A percentile compares a stretch with the other conserved stretches of the same genome.
These are phyloP conservation scores for Caenorhabditis wallacei DNA, from an alignment of 2,888 invertebrate genomes.

Conservation along the genomic window DNA sequence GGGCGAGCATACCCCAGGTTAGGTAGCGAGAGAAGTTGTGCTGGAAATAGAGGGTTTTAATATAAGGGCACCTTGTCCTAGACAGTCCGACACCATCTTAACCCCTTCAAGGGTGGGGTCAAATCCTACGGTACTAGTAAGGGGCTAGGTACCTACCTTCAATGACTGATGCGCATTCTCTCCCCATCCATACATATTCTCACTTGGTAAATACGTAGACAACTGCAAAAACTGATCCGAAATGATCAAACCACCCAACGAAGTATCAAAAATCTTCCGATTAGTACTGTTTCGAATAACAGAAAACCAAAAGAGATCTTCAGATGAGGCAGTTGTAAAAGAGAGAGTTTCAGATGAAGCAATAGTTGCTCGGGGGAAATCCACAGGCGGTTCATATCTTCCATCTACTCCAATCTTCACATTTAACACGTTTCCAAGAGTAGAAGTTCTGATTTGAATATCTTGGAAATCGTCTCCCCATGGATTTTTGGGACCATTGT, in stretches of 20 bases:
- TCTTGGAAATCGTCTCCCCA: conserved; percentile 72
- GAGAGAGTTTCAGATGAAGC: too few relatives aligned
- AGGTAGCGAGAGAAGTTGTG: conserved; percentile 78
- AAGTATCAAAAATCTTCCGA: conserved; percentile 77
- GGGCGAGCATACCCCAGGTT: conserved; percentile 80
- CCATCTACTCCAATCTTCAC: conserved; percentile 68
- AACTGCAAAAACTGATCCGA: conserved; percentile 81
- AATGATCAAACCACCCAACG: conserved; percentile 76
- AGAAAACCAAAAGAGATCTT: conserved; percentile 72
- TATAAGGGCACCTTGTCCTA: too few relatives aligned
- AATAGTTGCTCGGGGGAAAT: conserved; percentile 63
- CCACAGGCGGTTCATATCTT: conserved; percentile 74
- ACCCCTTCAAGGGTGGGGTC: too few relatives aligned
- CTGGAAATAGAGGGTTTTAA: conserved; percentile 65
- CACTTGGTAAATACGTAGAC: conserved; percentile 77
- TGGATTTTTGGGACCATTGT: conserved; percentile 70
- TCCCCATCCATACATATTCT: conserved; percentile 82
- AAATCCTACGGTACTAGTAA: too few relatives aligned
- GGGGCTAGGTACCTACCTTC: too few relatives aligned
- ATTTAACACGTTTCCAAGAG: conserved; percentile 72
- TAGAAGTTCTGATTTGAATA: conserved; percentile 61
- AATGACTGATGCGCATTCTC: conserved; percentile 80
- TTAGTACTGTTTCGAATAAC: conserved; percentile 69
- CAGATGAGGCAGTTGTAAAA: too few relatives aligned
- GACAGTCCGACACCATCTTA: too few relatives aligned